phyloP scores from a whole-genome alignment of 2,888 invertebrate genomes.

The Ommatoiulus sabulosus region DNA sequence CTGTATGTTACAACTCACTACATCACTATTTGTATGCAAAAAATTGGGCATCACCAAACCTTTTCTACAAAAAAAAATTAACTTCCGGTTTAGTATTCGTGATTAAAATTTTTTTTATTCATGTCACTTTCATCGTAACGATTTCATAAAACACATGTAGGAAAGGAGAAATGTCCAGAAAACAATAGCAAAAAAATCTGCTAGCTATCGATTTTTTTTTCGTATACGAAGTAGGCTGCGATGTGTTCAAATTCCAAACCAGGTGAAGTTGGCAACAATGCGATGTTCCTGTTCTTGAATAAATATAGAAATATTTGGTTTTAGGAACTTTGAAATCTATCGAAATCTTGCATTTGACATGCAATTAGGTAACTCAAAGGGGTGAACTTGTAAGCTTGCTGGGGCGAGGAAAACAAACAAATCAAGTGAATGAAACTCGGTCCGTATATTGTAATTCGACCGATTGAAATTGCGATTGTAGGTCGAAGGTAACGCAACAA shows the following conservation, averaged over 20 bases:
- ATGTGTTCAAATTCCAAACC: neutral
- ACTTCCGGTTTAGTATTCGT: neutral
- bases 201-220: neutral
- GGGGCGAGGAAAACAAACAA: neutral
- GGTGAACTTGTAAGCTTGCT: neutral
- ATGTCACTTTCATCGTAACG: neutral
- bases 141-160: neutral
- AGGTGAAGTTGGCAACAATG: neutral
- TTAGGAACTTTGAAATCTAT: neutral
- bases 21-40: too few relatives aligned
- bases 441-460: neutral
- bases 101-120: neutral
- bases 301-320: neutral
- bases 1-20: too few relatives aligned
- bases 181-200: constrained; percentile 4
- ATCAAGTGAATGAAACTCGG: neutral
- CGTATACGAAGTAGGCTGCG: neutral
- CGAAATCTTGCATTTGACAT: neutral
- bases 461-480: neutral
- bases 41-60: neutral
- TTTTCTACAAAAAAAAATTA: neutral
- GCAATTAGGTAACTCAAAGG: neutral
- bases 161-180: neutral
- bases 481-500: neutral
- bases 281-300: neutral